Base-by-base conservation (phyloP, 2,797 vertebrate genomes). In the Pteronotus mesoamericanus region DNA sequence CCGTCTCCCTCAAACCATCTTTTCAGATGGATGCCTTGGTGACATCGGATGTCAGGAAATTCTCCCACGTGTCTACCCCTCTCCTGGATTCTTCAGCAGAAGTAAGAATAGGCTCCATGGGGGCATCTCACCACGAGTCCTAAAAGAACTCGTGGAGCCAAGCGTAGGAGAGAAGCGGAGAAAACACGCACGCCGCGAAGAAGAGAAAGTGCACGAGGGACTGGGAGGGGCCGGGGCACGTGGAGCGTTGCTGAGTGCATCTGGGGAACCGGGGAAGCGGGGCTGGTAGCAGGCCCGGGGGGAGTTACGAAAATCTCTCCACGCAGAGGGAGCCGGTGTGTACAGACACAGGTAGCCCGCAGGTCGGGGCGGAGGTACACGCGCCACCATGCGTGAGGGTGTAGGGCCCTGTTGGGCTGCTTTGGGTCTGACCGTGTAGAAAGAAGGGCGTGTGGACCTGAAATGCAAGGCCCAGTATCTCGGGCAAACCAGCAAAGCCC, bases 351-450 rank as follows among this genome's bases (percentile, higher is more conserved):
- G 2, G 21, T 34, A 32, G 68, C 16, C 53, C 32, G 15, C 69
- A 37, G 57, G 48, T 75, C 79, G 0, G 0, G 66, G 74, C 79
- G 46, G n/a, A 77, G 26, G n/a, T n/a, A 0, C 15, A 16, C 57
- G 71, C 16, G 6, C 57, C 1, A 2, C 39, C 21, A 6, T 3
- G 11, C 0, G 0, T 8, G 37, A 37, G 32, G 19, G 10, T 61
- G 3, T 66, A 3, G 21, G 21, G 4, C 42, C 79, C 84, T 53
- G 1, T 9, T 9, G 48, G 44, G 32, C 42, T 2, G 48, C 37
- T 68, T 29, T 3, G 24, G 37, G 15, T 48, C 22, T 11, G 22
- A 46, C 21, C 29, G 8, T 21, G 34, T 26, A 44, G 34, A 37
- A 64, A 55, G 34, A 84, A 79, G 42, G 8, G 1, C 14, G 8